Evolutionary conservation across 2,888 invertebrate genomes (phyloP).

Genomic region (Selenia dentaria): DNA sequence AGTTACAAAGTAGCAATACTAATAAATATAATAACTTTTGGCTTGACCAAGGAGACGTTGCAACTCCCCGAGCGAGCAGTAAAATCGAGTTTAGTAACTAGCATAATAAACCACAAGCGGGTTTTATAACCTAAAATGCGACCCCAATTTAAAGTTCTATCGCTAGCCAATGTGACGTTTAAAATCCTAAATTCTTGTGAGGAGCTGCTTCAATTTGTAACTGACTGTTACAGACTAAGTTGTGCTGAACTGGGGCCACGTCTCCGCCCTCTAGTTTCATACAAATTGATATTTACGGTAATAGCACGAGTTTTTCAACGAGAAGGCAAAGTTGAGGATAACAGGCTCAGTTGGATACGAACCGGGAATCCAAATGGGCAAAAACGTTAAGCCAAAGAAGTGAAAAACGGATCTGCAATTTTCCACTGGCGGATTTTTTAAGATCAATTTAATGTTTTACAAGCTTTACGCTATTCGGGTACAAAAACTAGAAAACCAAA

Average conservation of each 20-base stretch:
- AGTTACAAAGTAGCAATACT: neutral
- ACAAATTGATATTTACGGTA: constrained; percentile 85
- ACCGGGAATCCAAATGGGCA: constrained; percentile 71
- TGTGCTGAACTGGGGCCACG: constrained; percentile 52
- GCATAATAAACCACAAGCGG: constrained; percentile 26
- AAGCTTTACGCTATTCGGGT: constrained; percentile 47
- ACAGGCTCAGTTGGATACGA: constrained; percentile 74
- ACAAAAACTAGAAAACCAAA: constrained; percentile 35
- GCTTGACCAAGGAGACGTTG: constrained; percentile 27
- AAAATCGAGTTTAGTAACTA: constrained; percentile 25
- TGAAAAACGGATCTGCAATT: constrained; percentile 69
- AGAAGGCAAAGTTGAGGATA: constrained; percentile 74
- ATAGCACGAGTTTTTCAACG: constrained; percentile 80
- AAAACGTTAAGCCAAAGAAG: constrained; percentile 67
- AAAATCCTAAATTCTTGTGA: constrained; percentile 66
- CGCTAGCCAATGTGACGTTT: constrained; percentile 53
- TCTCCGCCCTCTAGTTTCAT: constrained; percentile 78
- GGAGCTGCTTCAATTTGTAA: constrained; percentile 74
- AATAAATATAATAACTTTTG: constrained; percentile 24
- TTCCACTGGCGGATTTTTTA: constrained; percentile 60
- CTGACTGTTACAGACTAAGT: constrained; percentile 64
- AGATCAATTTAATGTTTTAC: constrained; percentile 69
- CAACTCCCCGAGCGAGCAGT: constrained; percentile 23
- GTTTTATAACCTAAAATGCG: constrained; percentile 45
- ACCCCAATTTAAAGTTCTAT: constrained; percentile 57